Conservation (phyloP, 2,113 vertebrate genomes). For the Onychostruthus taczanowskii region DNA sequence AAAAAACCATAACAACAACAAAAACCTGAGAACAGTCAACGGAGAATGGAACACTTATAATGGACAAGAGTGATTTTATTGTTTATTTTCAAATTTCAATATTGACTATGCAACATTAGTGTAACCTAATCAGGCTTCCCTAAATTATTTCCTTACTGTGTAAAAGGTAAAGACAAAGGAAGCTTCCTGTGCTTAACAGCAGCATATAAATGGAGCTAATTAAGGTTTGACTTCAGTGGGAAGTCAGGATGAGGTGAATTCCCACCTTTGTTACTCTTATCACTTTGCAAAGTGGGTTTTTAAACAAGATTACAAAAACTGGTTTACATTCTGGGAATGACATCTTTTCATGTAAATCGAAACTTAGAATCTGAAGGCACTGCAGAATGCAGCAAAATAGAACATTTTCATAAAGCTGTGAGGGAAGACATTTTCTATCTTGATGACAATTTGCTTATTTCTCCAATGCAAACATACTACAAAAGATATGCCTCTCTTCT, state of each 20-base stretch:
- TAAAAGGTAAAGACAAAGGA: not conserved
- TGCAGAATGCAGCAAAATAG: not conserved
- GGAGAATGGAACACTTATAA: not conserved
- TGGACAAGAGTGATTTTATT: not conserved
- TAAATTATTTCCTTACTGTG: not conserved
- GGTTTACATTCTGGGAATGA: not conserved
- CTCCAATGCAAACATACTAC: not conserved
- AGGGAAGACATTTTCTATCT: not conserved
- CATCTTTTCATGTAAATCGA: not conserved
- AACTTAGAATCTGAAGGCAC: not conserved
- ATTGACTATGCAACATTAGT: not conserved
- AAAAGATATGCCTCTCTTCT: not conserved
- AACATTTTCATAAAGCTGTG: not conserved
- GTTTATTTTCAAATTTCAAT: not conserved
- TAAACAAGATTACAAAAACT: slow-evolving; percentile 11
- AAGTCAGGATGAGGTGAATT: slow-evolving; percentile 34
- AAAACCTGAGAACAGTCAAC: not conserved
- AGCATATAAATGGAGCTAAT: not conserved
- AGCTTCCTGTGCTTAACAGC: not conserved
- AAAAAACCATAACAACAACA: not conserved
- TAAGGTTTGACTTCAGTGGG: not conserved
- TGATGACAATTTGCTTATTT: not conserved
- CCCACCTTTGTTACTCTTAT: slow-evolving; percentile 44
- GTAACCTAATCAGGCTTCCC: not conserved
- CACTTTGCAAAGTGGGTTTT: not conserved